Base-by-base conservation (phyloP, 2,113 vertebrate genomes). In the Scomber colias region DNA sequence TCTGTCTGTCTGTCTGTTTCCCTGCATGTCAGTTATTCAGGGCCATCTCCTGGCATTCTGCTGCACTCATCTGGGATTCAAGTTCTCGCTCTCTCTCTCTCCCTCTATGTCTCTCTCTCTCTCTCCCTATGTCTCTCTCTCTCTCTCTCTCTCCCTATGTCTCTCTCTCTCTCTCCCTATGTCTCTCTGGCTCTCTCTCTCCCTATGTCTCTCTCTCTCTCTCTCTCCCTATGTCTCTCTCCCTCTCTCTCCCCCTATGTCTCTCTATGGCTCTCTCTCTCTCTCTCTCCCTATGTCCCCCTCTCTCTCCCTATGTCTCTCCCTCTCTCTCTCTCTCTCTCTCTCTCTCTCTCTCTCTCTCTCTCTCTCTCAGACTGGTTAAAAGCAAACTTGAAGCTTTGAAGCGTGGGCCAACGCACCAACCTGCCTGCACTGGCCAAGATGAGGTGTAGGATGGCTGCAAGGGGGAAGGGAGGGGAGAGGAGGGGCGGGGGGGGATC, bases 1-100 rank as follows among this genome's bases (percentile, higher is more conserved):
- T 66, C 13, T 56, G 19, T 50, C 30, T 31, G 21, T 48, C 44
- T 67, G 31, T 31, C 62, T 51, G 60, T 70, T 30, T 70, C 19
- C n/a, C 31, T 48, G 78, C 54, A 30, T 27, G 62, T 74, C 78
- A 19, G 73, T 61, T 35, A 50, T 70, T 75, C 56, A 16, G 17
- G 63, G 35, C 48, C 44, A 40, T 71, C 30, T 48, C 49, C 72
- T 66, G 72, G 6, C 76, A 48, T 54, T 8, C 70, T 21, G 61
- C 65, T 76, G 73, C 67, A 81, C 70, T 55, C 86, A 90, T 74
- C 77, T 92, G 87, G 80, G 60, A n/a, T 53, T 69, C 56, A 54
- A 67, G 56, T 61, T n/a, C 79, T 75, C 55, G 54, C 53, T 57
- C 31, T 35, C 6, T 35, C 35, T 35, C 35, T 6, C 35, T 35